Conservation (phyloP, 2,113 vertebrate genomes). For the Thamnophis sirtalis region DNA sequence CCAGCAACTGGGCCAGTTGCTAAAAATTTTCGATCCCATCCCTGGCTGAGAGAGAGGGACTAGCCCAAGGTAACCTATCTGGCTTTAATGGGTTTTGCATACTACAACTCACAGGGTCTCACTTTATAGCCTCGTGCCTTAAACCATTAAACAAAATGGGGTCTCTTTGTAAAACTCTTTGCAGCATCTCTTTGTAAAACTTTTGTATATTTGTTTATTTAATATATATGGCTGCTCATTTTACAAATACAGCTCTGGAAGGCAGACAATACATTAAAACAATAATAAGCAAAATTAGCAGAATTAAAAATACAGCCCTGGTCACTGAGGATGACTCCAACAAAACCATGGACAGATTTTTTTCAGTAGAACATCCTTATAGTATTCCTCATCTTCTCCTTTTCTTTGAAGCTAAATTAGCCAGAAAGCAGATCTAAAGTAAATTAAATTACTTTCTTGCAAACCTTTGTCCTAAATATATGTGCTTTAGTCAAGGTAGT, state of each 20-base stretch:
- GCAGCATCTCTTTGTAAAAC: neutral
- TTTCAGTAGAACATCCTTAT: neutral
- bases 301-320: neutral
- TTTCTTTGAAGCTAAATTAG: neutral
- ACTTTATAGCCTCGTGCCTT: no score
- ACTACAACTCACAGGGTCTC: no score
- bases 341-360: neutral
- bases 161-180: neutral
- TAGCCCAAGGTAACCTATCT: no score
- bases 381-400: neutral
- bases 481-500: neutral
- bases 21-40: no score
- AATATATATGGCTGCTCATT: neutral
- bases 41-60: no score
- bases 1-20: no score
- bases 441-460: neutral
- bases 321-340: neutral
- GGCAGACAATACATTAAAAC: neutral
- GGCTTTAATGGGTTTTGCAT: no score
- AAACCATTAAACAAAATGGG: neutral
- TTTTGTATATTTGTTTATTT: neutral
- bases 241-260: neutral
- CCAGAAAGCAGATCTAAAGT: neutral
- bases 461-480: neutral
- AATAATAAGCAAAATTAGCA: neutral